These are phyloP conservation scores for Scaptomyza caliginosa DNA, from an alignment of 2,888 invertebrate species.

Conservation along the genomic window DNA sequence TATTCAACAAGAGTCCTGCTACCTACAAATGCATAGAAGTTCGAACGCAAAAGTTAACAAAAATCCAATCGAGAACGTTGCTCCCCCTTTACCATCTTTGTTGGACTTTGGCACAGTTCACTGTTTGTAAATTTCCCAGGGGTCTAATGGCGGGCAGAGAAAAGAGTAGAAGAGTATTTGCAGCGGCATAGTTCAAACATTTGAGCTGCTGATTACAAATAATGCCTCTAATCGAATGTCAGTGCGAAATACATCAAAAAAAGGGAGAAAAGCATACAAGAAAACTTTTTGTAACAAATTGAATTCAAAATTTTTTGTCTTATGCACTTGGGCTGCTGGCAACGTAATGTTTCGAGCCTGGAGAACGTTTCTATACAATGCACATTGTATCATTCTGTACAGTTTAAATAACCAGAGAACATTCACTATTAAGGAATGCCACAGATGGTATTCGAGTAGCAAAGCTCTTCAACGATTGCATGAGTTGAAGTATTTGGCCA, in stretches of 20 bases:
- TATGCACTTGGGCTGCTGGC: background rate
- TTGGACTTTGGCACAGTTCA: constrained; percentile 38
- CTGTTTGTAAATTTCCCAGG: constrained; percentile 72
- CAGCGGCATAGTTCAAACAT: constrained; percentile 56
- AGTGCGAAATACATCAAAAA: constrained; percentile 33
- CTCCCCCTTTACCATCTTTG: constrained; percentile 8
- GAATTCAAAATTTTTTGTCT: constrained; percentile 35
- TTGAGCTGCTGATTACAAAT: constrained; percentile 70
- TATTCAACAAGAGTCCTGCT: background rate
- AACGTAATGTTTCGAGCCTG: constrained; percentile 22
- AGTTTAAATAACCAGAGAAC: background rate
- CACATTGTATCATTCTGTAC: background rate
- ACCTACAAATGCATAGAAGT: background rate
- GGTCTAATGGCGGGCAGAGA: constrained; percentile 43
- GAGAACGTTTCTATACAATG: constrained; percentile 7
- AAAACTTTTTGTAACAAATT: background rate
- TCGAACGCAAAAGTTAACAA: constrained; percentile 1
- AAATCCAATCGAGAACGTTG: constrained; percentile 15
- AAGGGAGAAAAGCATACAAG: constrained; percentile 1
- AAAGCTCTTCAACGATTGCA: background rate
- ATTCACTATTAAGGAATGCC: background rate
- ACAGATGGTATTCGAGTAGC: background rate
- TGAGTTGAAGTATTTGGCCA: constrained; percentile 1
- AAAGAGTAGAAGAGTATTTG: background rate
- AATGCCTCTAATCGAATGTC: constrained; percentile 64